These are phyloP conservation scores for Calosoma granatense DNA, from an alignment of 1,140 invertebrate genomes.

Conservation along the genomic window DNA sequence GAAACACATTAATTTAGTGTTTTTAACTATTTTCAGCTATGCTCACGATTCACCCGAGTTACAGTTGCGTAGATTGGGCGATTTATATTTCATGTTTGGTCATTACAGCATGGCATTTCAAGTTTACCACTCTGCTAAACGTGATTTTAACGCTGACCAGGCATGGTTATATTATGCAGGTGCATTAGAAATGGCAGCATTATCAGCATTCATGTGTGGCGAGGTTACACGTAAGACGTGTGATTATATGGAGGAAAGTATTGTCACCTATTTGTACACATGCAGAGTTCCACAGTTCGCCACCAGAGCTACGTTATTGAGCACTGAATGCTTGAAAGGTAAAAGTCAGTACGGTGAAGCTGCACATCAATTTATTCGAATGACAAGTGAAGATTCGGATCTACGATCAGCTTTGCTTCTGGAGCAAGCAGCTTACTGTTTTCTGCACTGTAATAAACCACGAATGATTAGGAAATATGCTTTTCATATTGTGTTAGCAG, in stretches of 20 bases:
- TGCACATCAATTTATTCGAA: slow-evolving; percentile 84
- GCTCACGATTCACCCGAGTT: slow-evolving; percentile 83
- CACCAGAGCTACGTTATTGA: slow-evolving; percentile 78
- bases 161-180: slow-evolving; percentile 96
- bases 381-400: slow-evolving; percentile 92
- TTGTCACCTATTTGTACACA: slow-evolving; percentile 77
- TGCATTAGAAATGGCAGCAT: slow-evolving; percentile 88
- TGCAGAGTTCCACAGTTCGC: slow-evolving; percentile 87
- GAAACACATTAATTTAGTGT: no score
- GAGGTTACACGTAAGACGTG: slow-evolving; percentile 63
- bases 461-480: slow-evolving; percentile 87
- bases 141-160: slow-evolving; percentile 92
- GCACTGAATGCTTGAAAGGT: slow-evolving; percentile 74
- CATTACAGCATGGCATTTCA: slow-evolving; percentile 88
- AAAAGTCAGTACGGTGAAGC: slow-evolving; percentile 73
- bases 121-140: slow-evolving; percentile 89
- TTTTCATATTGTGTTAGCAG: slow-evolving; percentile 94
- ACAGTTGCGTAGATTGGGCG: slow-evolving; percentile 83
- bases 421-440: slow-evolving; percentile 93
- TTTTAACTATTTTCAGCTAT: slow-evolving; percentile 51
- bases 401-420: slow-evolving; percentile 80
- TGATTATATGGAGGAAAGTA: slow-evolving; percentile 90
- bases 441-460: slow-evolving; percentile 56
- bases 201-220: slow-evolving; percentile 84
- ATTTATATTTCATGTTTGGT: slow-evolving; percentile 94